These are phyloP conservation scores for Pheosia tremula DNA, from an alignment of 2,888 invertebrate genomes.

Conservation along the genomic window DNA sequence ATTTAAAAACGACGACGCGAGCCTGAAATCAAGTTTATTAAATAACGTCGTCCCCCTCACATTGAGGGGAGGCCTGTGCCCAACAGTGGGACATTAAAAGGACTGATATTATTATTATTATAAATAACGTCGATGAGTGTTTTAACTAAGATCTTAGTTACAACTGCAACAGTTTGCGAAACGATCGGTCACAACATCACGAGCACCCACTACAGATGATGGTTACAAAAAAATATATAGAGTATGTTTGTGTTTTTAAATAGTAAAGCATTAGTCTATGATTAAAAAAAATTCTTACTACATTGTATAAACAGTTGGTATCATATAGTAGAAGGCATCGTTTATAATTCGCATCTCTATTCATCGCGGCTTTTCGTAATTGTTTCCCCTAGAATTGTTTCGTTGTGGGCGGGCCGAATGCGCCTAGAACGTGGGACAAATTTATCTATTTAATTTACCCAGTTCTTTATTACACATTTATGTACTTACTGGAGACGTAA, in stretches of 20 bases:
- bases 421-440: slow-evolving; percentile 23
- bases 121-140: too few species aligned
- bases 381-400: slow-evolving; percentile 24
- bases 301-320: background rate
- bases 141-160: background rate
- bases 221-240: background rate
- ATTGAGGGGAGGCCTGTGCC: too few species aligned
- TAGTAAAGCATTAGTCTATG: too few species aligned
- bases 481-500: slow-evolving; percentile 14
- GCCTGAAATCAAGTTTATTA: too few species aligned
- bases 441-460: slow-evolving; percentile 23
- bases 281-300: too few species aligned
- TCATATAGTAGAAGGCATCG: slow-evolving; percentile 3
- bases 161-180: background rate
- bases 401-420: slow-evolving; percentile 16
- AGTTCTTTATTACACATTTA: slow-evolving; percentile 22
- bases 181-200: background rate
- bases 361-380: slow-evolving; percentile 11
- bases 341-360: slow-evolving; percentile 20
- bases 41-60: too few species aligned
- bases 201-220: background rate
- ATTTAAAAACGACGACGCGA: too few species aligned
- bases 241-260: background rate
- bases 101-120: too few species aligned
- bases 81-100: too few species aligned